phyloP scores from a whole-genome alignment of 2,113 vertebrate species.

The Salvelinus namaycush region DNA sequence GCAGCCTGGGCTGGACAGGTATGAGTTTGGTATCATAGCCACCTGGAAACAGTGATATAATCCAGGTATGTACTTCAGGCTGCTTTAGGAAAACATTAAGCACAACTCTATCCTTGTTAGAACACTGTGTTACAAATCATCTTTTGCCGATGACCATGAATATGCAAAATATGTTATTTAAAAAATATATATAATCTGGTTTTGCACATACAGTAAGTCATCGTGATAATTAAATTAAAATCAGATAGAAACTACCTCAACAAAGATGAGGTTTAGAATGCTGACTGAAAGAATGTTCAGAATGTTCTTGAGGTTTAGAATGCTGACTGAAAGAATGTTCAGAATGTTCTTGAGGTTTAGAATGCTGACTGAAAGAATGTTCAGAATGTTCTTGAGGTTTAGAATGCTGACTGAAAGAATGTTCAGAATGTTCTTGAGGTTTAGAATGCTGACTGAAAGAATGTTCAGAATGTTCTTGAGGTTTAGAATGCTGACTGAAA shows the following conservation, averaged over 20 bases:
- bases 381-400: background rate
- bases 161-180: background rate
- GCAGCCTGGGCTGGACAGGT: background rate
- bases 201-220: background rate
- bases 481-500: background rate
- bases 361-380: background rate
- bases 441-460: background rate
- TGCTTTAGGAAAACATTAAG: background rate
- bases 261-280: background rate
- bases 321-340: background rate
- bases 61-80: background rate
- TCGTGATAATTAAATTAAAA: background rate
- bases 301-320: background rate
- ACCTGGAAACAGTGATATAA: background rate
- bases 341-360: background rate
- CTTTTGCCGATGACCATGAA: background rate
- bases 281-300: background rate
- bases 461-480: background rate
- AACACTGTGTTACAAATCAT: background rate
- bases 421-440: background rate
- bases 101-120: background rate
- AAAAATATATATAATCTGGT: background rate
- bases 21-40: background rate
- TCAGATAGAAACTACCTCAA: constrained; percentile 1
- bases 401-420: background rate